phyloP scores from a whole-genome alignment of 2,888 invertebrate genomes.

The Cantharis rufa region DNA sequence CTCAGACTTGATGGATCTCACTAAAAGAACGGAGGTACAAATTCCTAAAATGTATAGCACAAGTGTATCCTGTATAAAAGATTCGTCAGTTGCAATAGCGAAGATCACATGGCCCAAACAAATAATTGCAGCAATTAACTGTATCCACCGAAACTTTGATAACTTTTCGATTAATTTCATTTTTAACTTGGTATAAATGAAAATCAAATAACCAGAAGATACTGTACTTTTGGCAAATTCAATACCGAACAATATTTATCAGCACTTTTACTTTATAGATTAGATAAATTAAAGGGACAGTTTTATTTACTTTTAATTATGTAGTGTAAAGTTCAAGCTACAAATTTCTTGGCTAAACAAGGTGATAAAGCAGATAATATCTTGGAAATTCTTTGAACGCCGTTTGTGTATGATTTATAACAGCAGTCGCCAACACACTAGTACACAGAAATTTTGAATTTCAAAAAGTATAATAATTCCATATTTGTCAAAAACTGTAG shows the following conservation, averaged over 20 bases:
- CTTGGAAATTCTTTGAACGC: no score
- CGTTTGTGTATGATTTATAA: no score
- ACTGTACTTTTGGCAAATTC: neutral
- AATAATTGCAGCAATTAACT: neutral
- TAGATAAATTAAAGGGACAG: neutral
- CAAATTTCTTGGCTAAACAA: neutral
- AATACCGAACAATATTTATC: neutral
- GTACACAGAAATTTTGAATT: no score
- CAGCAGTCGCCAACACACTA: no score
- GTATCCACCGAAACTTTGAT: neutral
- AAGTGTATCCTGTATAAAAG: constrained; percentile 4
- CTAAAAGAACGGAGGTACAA: neutral
- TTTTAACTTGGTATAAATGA: neutral
- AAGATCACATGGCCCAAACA: neutral
- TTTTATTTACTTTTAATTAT: neutral
- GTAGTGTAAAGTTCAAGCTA: neutral
- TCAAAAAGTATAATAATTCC: no score
- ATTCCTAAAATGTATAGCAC: neutral
- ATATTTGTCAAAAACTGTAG: no score
- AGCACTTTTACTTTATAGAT: neutral
- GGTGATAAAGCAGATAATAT: neutral
- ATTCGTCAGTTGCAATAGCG: neutral
- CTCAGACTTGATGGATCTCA: neutral
- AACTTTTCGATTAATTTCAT: neutral
- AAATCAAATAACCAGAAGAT: neutral